Evolutionary conservation across 1,140 invertebrate species (phyloP), one percentile per base, ranked within the genome.

Genomic region (Maniola jurtina): DNA sequence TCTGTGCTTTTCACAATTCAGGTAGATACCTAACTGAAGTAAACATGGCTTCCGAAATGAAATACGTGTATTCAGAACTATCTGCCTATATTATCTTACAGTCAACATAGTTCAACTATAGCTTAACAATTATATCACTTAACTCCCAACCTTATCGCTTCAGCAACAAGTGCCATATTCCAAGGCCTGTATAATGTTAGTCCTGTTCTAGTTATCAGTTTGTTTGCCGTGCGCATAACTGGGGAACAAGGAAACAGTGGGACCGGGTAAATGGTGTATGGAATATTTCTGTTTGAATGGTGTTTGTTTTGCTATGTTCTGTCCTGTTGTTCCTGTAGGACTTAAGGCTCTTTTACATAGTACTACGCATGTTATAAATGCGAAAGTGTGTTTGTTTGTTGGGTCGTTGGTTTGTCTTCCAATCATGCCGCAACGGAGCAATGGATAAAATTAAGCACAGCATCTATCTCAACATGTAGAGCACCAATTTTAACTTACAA

Each of bases 161-260:
- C 3, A 34, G 3, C 11, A 55, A 55, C 13, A 55, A 9, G 52
- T 34, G 33, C 16, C 34, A 34, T 55, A 34, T 34, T 55, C 2
- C 25, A 15, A 34, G 6, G 33, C 11, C 9, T 34, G 5, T 25
- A 34, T 54, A 16, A 52, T 16, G 50, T 54, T 54, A 34, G 50
- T 52, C 15, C 35, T 56, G 62, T 47, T 36, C 33, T 5, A 42
- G 54, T 47, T 57, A 64, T 64, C 62, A 64, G 52, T 64, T 64
- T 57, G 54, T 56, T 57, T 57, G 50, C 38, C 55, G 48, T 9
- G 35, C 35, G 60, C 60, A 61, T 61, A 61, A 61, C 60, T 61
- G 47, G 1, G 48, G 35, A 61, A 61, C 47, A 25, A 52, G 47
- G 47, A 61, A 52, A 52, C 47, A 61, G 59, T 50, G 25, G 47